Conservation (phyloP, 2,797 vertebrate species). For the Lophotriccus pileatus region DNA sequence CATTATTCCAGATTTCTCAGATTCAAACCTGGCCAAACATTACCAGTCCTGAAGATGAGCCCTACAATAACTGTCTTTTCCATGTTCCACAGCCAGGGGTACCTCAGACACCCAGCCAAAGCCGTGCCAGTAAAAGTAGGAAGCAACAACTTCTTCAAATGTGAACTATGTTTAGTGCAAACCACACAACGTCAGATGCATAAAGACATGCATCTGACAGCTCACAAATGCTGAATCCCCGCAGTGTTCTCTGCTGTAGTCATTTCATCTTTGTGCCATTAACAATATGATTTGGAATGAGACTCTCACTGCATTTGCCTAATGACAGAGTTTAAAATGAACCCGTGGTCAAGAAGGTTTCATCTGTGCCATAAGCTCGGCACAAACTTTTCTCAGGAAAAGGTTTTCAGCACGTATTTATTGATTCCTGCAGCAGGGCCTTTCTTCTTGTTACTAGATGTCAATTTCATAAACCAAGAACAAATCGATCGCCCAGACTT, state of each 20-base stretch:
- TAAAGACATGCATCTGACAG: neutral
- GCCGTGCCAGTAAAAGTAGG: neutral
- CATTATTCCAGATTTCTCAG: too few relatives aligned
- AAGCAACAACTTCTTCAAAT: neutral
- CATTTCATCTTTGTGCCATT: neutral
- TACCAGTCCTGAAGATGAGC: neutral
- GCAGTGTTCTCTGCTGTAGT: neutral
- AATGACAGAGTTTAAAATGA: neutral
- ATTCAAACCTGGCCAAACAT: neutral
- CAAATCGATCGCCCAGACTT: neutral
- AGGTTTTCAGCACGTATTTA: conserved; percentile 12
- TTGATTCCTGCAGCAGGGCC: neutral
- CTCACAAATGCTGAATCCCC: neutral
- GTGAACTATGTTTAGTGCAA: neutral
- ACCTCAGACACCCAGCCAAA: neutral
- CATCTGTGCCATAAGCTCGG: neutral
- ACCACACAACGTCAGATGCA: neutral
- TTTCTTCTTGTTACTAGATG: neutral
- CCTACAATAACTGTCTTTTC: neutral
- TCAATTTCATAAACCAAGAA: conserved; percentile 25
- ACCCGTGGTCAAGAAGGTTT: neutral
- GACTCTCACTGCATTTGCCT: neutral
- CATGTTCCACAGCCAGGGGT: neutral
- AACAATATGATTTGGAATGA: neutral
- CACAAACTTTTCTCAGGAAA: neutral